Conservation (phyloP, 1,140 invertebrate species). For the Capitella teleta region DNA sequence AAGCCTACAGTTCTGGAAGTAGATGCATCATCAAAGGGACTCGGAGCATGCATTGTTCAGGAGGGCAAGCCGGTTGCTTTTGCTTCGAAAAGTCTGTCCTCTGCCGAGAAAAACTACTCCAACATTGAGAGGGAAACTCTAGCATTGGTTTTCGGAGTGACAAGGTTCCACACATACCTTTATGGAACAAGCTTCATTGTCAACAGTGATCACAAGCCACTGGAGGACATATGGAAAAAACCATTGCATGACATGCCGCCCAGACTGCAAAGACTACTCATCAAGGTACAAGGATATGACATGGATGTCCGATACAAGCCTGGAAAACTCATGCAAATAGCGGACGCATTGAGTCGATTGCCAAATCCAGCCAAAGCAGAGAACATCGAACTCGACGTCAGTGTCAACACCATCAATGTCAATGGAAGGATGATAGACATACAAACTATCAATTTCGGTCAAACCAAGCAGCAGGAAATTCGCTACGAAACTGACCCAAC, state of each 20-base stretch:
- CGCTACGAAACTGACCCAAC: too few species aligned
- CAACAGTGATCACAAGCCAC: constrained; percentile 14
- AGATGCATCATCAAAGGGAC: constrained; percentile 22
- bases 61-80: constrained; percentile 22
- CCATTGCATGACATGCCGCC: constrained; percentile 30
- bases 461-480: too few species aligned
- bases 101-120: constrained; percentile 8
- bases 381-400: too few species aligned
- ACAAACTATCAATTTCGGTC: too few species aligned
- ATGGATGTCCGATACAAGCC: constrained; percentile 34
- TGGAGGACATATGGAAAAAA: constrained; percentile 38
- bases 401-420: too few species aligned
- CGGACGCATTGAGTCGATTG: constrained; percentile 18
- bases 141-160: constrained; percentile 8
- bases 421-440: too few species aligned
- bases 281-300: constrained; percentile 41
- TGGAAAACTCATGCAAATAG: constrained; percentile 38
- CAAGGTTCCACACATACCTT: constrained; percentile 6
- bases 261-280: too few species aligned
- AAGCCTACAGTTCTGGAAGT: constrained; percentile 17
- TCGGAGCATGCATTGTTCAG: constrained; percentile 42
- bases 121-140: constrained; percentile 10
- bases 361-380: too few species aligned
- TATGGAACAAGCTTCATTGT: constrained; percentile 5
- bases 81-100: too few species aligned